Evolutionary conservation across 92 coral and sea anemone genomes (phyloP).

Genomic region (Epizoanthus ramosus): DNA sequence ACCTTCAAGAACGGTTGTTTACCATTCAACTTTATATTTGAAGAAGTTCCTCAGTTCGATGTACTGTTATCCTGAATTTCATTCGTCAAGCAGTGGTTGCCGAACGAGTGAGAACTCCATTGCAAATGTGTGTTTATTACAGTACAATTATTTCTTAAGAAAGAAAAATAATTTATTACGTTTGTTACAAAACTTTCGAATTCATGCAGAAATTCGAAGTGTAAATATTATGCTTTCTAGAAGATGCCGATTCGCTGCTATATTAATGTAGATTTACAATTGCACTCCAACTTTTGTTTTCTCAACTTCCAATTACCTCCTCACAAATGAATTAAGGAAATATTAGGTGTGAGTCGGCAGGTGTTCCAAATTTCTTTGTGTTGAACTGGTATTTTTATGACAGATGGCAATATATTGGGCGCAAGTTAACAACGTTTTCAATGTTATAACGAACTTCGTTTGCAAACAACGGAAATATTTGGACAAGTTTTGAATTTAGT

Average conservation of each 20-base stretch:
- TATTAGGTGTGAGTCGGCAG: background rate
- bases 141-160: conserved; percentile 4
- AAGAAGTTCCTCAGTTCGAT: background rate
- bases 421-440: background rate
- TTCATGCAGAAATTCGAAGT: background rate
- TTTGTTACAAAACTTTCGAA: background rate
- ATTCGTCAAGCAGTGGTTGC: background rate
- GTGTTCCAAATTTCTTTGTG: background rate
- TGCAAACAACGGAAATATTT: background rate
- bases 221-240: background rate
- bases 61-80: background rate
- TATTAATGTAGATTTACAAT: background rate
- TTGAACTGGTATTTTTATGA: background rate
- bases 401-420: background rate
- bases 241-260: background rate
- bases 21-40: background rate
- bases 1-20: background rate
- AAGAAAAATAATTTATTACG: background rate
- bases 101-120: background rate
- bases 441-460: background rate
- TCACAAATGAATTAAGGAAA: background rate
- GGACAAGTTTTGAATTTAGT: no score
- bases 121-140: background rate
- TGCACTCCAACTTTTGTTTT: background rate
- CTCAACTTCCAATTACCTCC: background rate